Base-by-base conservation (phyloP, 1,140 invertebrate species). In the Atta texana region DNA sequence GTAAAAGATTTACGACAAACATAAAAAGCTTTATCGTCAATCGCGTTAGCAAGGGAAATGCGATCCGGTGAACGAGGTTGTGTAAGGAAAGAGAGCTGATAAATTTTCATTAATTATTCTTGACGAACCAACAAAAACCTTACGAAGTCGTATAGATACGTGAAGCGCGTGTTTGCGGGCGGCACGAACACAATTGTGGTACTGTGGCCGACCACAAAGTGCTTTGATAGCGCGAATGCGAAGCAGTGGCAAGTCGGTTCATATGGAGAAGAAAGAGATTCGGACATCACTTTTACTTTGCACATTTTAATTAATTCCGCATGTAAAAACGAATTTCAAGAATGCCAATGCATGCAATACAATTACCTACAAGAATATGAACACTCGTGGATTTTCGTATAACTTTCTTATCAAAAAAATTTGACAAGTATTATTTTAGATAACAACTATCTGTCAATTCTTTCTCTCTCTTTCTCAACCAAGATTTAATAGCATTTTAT, bases 71-170 rank as follows among this genome's bases (percentile, higher is more conserved):
- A 63, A 72, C 34, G 10, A 71, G 31, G 3, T n/a, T n/a, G 18
- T 0, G 14, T 24, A 63, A 71, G 18, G 16, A 28, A 8, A 49
- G n/a, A 28, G 18, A 24, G 18, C n/a, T 8, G 68, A 74, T 21
- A 49, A 82, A 82, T 51, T 63, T 84, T 63, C 69, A 28, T 84
- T 88, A 85, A 88, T 89, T 89, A 89, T 88, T 74, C 80, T 66
- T 51, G 57, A 69, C 57, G 51, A 12, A 34, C 28, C 18, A 18
- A 3, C 51, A 18, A 64, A 61, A 74, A 82, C 81, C 51, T 51
- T 63, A 57, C 21, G 44, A 31, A 5, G 53, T 31, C 57, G 16
- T 34, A 18, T 21, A 86, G 10, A 14, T 24, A 14, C 14, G 12
- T 24, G 66, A 71, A 57, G n/a, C 51, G 49, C 49, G 51, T 51